Evolutionary conservation across 2,888 invertebrate species (phyloP), one percentile per base, ranked within the genome.

Genomic region (Perizoma affinitatum): DNA sequence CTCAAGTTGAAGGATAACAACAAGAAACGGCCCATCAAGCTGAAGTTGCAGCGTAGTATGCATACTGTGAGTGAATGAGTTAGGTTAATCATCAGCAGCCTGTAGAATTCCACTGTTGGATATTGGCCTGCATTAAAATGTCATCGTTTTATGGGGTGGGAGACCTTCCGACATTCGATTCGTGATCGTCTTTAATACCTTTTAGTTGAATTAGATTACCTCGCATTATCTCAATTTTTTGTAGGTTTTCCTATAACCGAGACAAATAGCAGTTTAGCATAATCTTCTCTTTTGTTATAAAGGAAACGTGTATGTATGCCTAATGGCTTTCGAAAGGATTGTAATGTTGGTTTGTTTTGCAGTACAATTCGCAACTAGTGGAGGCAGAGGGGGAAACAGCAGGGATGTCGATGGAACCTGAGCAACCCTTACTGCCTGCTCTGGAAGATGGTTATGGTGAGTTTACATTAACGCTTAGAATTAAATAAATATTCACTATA

Each of bases 401-500:
- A 52, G 10, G 33, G 10, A 6, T 43, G 46, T 6, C 35, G 49
- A 22, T 41, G 51, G 61, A 34, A 43, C 58, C 5, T 22, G 71
- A 76, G 47, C 34, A 54, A 59, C 46, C 57, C 53, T 5, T 77
- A 76, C n/a, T 70, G 9, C 75, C 82, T 4, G 41, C 48, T 0
- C 68, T 86, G 49, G 90, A 91, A 73, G 90, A 90, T 63, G 90
- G 90, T 53, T 91, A 79, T 68, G 88, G 90, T 89, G 79, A 63
- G 63, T 47, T 38, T 42, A 6, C 6, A 11, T 22, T 11, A 10
- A 10, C 6, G 38, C 4, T 7, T 38, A 38, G n/a, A 5, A n/a
- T 4, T 42, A 9, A 42, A 8, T 7, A 38, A 38, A 38, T 7
- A 5, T 33, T 22, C 7, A 22, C 22, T 22, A 22, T 22, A n/a